Base-by-base conservation (phyloP, 2,888 invertebrate genomes). In the Yponomeuta evonymella region DNA sequence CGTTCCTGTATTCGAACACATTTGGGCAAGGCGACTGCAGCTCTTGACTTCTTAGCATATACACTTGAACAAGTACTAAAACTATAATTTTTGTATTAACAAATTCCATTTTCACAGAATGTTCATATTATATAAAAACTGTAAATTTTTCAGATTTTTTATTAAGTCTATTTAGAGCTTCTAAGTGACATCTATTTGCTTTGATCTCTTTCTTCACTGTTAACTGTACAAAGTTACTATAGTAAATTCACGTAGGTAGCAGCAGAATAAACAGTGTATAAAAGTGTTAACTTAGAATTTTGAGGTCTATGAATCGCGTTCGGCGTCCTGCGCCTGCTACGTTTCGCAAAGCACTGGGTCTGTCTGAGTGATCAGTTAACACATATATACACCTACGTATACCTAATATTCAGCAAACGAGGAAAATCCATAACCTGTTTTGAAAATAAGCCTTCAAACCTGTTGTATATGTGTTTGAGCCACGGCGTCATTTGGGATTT, bases 1-100 rank as follows among this genome's bases (percentile, higher is more conserved):
- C 84, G 75, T 73, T 77, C 71, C 77, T 79, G 72, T 85, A 89
- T 15, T 83, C 79, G 79, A 89, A 90, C 69, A 82, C 74, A 43
- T 79, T 77, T 6, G 89, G 88, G 69, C 90, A 90, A 0, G 89
- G 89, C 1, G 88, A 86, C 43, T 78, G 78, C 3, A 76, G 73
- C 73, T 78, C 78, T 71, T 85, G 84, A 58, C 81, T 77, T 71
- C 74, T 72, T 62, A 80, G 79, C 70, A 72, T 62, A 73, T 76
- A 79, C 72, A 80, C 78, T 75, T 76, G 73, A 71, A 78, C 76
- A 72, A 80, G 74, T 74, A 76, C 76, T 73, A 83, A 71, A 72
- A 79, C 70, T 73, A 79, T 43, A n/a, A 6, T 23, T 33, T 10
- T 63, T 43, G 12, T 70, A 33, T 36, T 33, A 12, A 70, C n/a